Conservation (phyloP, 2,888 invertebrate species). For the Galerucella pusilla region DNA sequence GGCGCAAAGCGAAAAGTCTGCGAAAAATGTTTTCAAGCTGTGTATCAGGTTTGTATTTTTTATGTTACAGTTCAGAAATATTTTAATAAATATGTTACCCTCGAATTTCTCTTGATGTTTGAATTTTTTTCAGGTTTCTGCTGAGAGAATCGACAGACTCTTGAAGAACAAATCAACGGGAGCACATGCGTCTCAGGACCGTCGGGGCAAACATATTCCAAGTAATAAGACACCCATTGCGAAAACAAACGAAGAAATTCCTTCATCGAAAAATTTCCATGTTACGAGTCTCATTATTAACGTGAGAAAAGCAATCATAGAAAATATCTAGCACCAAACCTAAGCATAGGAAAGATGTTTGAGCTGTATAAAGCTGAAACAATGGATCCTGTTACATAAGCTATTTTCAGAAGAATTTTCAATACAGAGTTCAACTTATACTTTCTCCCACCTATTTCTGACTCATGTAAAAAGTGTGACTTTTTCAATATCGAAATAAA, state of each 20-base stretch:
- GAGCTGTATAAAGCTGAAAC: slow-evolving; percentile 1
- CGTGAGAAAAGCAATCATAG: slow-evolving; percentile 41
- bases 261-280: slow-evolving; percentile 33
- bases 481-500: slow-evolving; percentile 12
- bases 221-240: slow-evolving; percentile 40
- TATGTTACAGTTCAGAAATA: background rate
- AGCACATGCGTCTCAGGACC: slow-evolving; percentile 13
- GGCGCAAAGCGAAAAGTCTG: background rate
- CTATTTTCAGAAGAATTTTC: slow-evolving; percentile 32
- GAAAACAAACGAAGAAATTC: slow-evolving; percentile 36
- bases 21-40: background rate
- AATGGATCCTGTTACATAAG: background rate
- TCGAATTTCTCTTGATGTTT: background rate
- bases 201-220: slow-evolving; percentile 37
- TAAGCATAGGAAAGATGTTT: background rate
- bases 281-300: slow-evolving; percentile 46
- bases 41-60: background rate
- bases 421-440: slow-evolving; percentile 34
- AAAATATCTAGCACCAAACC: slow-evolving; percentile 39
- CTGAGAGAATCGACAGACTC: background rate
- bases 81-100: background rate
- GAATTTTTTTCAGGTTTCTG: background rate
- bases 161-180: background rate
- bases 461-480: slow-evolving; percentile 37
- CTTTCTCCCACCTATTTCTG: slow-evolving; percentile 33